Evolutionary conservation across 2,797 vertebrate genomes (phyloP), one percentile per base, ranked within the genome.

Genomic region (Ibycter americanus): DNA sequence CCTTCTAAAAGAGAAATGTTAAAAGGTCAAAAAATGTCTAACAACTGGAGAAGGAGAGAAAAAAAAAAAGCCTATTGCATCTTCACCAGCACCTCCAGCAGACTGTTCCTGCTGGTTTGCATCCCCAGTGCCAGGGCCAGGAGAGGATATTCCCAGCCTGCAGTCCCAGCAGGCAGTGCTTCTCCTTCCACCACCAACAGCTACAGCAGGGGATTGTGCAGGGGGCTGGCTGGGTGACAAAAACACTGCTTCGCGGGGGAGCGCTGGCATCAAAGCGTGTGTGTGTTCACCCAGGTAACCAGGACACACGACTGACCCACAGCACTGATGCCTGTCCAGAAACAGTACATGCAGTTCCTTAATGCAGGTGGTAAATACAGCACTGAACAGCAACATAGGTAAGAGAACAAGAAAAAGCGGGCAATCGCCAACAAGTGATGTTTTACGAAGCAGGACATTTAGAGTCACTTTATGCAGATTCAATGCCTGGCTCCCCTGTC

Each of bases 301-400:
- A 42, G 12, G 40, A 34, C 40, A 65, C 20, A n/a, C 0, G 0
- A 25, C 15, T 26, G 6, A 59, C 4, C 6, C 44, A 62, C 72
- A 56, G 74, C 49, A 62, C 34, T 2, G 1, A 22, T 20, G 42
- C 12, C 62, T 7, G 4, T 20, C 55, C 67, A 80, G 58, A 51
- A 62, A 32, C 5, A 47, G 68, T 3, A 56, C 34, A 2, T 2
- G 20, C 26, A 40, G 49, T 6, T 76, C 65, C 4, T 1, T 10
- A 44, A 34, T 0, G 2, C 10, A 22, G 32, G 23, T 3, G 3
- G 22, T 9, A 63, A 89, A 77, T 5, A 22, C 32, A 83, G 42
- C 31, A 38, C 49, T 23, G 3, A 49, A 46, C 0, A 0, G 49
- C 61, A 83, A 47, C 0, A 1, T 8, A 13, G 32, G 19, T 22